phyloP scores from a whole-genome alignment of 2,113 vertebrate genomes.

The Cebidichthys violaceus region DNA sequence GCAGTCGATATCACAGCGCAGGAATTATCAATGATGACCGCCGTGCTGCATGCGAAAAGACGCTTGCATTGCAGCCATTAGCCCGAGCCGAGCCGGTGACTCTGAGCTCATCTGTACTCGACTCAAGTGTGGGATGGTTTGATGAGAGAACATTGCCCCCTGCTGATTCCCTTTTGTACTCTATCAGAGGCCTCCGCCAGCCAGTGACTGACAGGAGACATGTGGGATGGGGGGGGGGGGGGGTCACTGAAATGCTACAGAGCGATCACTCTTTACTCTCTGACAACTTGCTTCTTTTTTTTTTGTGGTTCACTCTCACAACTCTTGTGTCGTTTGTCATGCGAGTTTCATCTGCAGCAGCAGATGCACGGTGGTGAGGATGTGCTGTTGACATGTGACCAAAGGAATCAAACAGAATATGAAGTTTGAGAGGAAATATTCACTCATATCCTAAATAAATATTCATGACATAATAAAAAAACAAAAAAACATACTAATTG shows the following conservation, averaged over 20 bases:
- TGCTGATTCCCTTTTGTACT: conserved; percentile 74
- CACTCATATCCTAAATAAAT: conserved; percentile 27
- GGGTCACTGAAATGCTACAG: conserved; percentile 23
- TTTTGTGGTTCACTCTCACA: conserved; percentile 4
- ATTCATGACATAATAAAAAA: conserved; percentile 24
- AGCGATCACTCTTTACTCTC: conserved; percentile 40
- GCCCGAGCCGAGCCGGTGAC: conserved; percentile 39
- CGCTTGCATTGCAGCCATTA: conserved; percentile 52
- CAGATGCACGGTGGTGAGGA: not conserved
- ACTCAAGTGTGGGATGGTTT: conserved; percentile 55
- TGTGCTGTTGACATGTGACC: conserved; percentile 7
- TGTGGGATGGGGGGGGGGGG: not conserved
- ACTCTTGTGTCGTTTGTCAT: conserved; percentile 17
- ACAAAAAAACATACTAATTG: conserved; percentile 24
- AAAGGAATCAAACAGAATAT: conserved; percentile 18
- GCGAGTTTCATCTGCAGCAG: conserved; percentile 14
- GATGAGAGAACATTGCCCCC: conserved; percentile 85
- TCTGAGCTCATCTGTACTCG: conserved; percentile 64
- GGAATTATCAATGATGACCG: conserved; percentile 48
- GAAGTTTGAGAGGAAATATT: conserved; percentile 37
- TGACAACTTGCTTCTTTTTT: conserved; percentile 11
- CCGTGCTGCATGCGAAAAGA: conserved; percentile 50
- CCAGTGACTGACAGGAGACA: conserved; percentile 60
- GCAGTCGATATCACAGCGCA: conserved; percentile 27
- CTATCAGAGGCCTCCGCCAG: conserved; percentile 18